Conservation (phyloP, 2,113 vertebrate species). For the Baryphthengus martii region DNA sequence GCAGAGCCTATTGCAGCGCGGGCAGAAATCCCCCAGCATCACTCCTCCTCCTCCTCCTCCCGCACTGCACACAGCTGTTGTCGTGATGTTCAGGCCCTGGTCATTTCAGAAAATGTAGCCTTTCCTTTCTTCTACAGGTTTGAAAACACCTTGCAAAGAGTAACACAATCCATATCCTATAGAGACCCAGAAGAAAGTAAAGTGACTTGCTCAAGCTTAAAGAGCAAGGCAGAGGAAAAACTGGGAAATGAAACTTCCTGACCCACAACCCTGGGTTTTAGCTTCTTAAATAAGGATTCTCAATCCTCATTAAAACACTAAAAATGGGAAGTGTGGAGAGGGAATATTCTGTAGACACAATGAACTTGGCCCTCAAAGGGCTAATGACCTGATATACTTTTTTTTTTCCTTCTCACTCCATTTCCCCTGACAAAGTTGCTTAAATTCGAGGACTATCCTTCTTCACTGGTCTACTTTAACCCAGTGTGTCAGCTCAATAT, state of each 20-base stretch:
- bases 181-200: neutral
- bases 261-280: neutral
- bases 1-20: neutral
- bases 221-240: neutral
- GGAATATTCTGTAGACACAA: neutral
- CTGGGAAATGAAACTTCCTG: slow-evolving; percentile 5
- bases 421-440: neutral
- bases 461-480: neutral
- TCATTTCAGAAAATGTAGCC: neutral
- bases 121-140: neutral
- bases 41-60: neutral
- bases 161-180: neutral
- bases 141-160: neutral
- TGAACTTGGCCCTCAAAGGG: slow-evolving; percentile 13
- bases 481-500: neutral
- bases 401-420: neutral
- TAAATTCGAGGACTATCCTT: slow-evolving; percentile 3
- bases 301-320: slow-evolving; percentile 37
- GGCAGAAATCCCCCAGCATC: neutral
- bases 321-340: neutral
- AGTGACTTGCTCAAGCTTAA: neutral
- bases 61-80: neutral
- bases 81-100: fast-evolving
- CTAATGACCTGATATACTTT: slow-evolving; percentile 29
- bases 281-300: slow-evolving; percentile 7